Evolutionary conservation across 2,113 vertebrate species (phyloP).

Genomic region (Catharus bicknelli): DNA sequence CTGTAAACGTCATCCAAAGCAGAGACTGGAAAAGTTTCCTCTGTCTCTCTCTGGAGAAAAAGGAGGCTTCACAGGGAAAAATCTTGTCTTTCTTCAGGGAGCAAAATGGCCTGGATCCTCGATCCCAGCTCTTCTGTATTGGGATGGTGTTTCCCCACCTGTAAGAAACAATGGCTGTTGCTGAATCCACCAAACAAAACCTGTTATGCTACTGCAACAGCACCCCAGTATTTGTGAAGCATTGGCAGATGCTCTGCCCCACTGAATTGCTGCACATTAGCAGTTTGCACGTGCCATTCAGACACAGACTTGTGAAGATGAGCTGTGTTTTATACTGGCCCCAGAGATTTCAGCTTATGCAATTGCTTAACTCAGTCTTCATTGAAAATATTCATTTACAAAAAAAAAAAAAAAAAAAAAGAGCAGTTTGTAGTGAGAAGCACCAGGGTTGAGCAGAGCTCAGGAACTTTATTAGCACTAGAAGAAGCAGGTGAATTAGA

Average conservation of each 20-base stretch:
- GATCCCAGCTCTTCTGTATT: not conserved
- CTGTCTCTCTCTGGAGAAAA: not conserved
- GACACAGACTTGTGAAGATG: not conserved
- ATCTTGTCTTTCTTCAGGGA: not conserved
- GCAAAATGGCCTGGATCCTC: not conserved
- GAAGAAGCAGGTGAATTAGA: not conserved
- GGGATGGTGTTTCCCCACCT: not conserved
- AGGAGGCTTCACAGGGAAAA: not conserved
- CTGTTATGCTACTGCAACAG: not conserved
- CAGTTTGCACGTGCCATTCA: not conserved
- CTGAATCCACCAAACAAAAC: not conserved
- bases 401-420: not conserved
- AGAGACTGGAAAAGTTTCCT: not conserved
- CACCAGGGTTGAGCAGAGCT: not conserved
- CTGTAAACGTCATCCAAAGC: not conserved
- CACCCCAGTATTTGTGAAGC: not conserved
- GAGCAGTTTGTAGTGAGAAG: not conserved
- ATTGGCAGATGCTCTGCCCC: not conserved
- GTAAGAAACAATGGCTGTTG: not conserved
- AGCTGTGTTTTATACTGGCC: not conserved
- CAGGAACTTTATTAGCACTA: not conserved
- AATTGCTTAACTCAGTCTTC: not conserved
- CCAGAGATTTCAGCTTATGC: not conserved
- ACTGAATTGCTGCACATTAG: accelerated
- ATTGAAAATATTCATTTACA: not conserved